Evolutionary conservation across 2,113 vertebrate species (phyloP).

Genomic region (Chrysochloris asiatica): DNA sequence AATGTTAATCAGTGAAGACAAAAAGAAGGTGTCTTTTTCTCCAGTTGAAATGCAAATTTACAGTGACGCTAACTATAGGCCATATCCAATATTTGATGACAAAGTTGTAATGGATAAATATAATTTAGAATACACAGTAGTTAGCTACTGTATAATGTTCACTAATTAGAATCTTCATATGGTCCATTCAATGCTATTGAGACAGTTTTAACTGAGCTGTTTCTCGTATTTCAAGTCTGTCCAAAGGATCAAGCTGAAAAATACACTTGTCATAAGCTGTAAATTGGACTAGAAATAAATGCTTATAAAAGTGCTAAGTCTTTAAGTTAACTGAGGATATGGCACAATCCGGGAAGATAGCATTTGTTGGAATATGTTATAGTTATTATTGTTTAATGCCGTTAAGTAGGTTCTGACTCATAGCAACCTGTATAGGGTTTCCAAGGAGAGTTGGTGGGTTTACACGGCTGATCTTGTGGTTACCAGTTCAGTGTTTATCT

Average conservation of each 20-base stretch:
- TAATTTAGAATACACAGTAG: conserved; percentile 82
- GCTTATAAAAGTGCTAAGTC: neutral
- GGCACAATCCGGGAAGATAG: neutral
- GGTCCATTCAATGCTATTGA: conserved; percentile 57
- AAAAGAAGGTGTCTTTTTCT: conserved; percentile 87
- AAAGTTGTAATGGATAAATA: conserved; percentile 88
- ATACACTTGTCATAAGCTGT: neutral
- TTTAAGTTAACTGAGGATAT: neutral
- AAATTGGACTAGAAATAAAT: conserved; percentile 11
- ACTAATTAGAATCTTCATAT: conserved; percentile 73
- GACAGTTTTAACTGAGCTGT: conserved; percentile 55
- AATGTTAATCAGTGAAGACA: conserved; percentile 90
- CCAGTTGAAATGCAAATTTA: conserved; percentile 88
- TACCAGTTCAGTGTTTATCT: too few species aligned
- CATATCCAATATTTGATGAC: conserved; percentile 88
- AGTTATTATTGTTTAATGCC: too few species aligned
- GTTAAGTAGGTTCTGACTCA: too few species aligned
- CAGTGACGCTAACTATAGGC: conserved; percentile 85
- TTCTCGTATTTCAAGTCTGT: conserved; percentile 33
- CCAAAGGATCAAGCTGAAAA: neutral
- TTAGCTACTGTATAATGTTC: conserved; percentile 75
- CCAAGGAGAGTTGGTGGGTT: too few species aligned
- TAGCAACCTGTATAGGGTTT: too few species aligned
- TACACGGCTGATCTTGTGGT: too few species aligned
- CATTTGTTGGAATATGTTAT: neutral